These are phyloP conservation scores for Euura lappo DNA, from an alignment of 1,140 invertebrate species.

Conservation along the genomic window DNA sequence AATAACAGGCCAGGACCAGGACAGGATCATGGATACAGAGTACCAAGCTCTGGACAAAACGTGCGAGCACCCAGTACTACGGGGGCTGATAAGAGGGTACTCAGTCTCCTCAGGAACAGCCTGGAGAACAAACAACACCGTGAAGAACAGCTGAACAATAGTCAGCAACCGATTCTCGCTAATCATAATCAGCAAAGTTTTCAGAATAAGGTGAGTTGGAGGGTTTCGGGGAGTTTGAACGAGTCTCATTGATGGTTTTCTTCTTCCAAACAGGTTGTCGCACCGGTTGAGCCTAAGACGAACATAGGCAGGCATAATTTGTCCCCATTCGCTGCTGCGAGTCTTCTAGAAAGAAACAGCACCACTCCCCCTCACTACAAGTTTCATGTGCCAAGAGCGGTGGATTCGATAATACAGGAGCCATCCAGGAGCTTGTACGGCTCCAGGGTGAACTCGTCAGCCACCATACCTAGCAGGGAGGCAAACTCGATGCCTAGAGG, in stretches of 20 bases:
- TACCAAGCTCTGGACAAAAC: constrained; percentile 12
- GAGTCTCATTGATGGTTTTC: background rate
- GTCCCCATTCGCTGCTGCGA: constrained; percentile 64
- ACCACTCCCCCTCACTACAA: constrained; percentile 64
- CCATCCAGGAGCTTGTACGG: constrained; percentile 46
- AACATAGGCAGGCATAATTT: constrained; percentile 63
- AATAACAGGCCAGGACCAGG: constrained; percentile 37
- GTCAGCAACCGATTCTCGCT: constrained; percentile 48
- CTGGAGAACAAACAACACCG: constrained; percentile 70
- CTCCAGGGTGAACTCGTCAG: constrained; percentile 49
- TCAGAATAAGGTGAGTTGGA: constrained; percentile 47
- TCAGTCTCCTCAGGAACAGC: constrained; percentile 72
- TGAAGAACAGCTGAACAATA: constrained; percentile 57
- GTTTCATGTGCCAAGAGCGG: constrained; percentile 71
- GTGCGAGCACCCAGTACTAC: constrained; percentile 47
- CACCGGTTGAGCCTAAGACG: constrained; percentile 61
- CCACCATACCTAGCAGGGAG: constrained; percentile 50
- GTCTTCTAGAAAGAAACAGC: constrained; percentile 59
- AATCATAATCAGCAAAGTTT: constrained; percentile 53
- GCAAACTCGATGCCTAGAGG: constrained; percentile 43
- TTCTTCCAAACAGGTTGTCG: constrained; percentile 48
- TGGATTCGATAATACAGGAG: constrained; percentile 65
- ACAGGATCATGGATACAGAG: constrained; percentile 10
- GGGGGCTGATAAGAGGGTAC: constrained; percentile 69
- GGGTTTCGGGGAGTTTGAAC: background rate